phyloP scores from a whole-genome alignment of 2,888 invertebrate species.

The Mythimna pallens region DNA sequence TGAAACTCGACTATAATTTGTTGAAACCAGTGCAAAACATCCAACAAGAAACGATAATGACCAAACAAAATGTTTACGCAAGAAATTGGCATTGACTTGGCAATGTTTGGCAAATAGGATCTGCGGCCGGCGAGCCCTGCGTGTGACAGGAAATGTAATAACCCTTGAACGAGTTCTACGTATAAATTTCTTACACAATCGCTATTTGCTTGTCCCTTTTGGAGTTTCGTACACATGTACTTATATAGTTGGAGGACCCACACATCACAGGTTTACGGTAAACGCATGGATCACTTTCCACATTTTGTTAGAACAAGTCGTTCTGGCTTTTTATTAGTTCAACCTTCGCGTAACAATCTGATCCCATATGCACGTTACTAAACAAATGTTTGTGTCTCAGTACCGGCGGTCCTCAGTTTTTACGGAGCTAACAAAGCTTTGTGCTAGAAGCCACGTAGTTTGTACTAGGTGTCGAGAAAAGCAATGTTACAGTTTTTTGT shows the following conservation, averaged over 20 bases:
- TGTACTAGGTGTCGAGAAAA: conserved; percentile 14
- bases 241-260: conserved; percentile 57
- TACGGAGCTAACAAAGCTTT: conserved; percentile 31
- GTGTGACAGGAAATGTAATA: conserved; percentile 88
- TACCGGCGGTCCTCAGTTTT: conserved; percentile 18
- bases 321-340: conserved; percentile 43
- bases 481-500: conserved; percentile 18
- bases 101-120: conserved; percentile 86
- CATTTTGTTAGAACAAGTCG: conserved; percentile 36
- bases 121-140: conserved; percentile 78
- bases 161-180: conserved; percentile 82
- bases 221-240: conserved; percentile 64
- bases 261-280: conserved; percentile 56
- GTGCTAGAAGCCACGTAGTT: conserved; percentile 13
- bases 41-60: conserved; percentile 81
- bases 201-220: conserved; percentile 75
- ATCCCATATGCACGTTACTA: conserved; percentile 29
- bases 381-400: conserved; percentile 30
- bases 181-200: conserved; percentile 81
- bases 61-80: conserved; percentile 83
- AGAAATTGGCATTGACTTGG: conserved; percentile 82
- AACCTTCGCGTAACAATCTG: conserved; percentile 39
- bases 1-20: conserved; percentile 63
- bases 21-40: conserved; percentile 70
- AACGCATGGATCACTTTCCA: conserved; percentile 43